Base-by-base conservation (phyloP, 2,888 invertebrate genomes). In the Rotaria magnacalcarata region DNA sequence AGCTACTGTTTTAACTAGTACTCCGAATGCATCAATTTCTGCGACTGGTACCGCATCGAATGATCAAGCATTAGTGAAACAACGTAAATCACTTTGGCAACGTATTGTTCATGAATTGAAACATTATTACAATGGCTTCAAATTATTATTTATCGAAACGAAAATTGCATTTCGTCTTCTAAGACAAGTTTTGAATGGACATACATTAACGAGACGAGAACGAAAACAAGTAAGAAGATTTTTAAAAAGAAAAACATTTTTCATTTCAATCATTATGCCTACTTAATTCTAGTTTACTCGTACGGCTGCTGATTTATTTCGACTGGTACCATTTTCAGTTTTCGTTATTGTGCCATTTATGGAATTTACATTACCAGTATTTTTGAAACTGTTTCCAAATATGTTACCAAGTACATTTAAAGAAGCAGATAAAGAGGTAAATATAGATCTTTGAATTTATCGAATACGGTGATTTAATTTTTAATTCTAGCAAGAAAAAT, bases 401-500 rank as follows among this genome's bases (percentile, higher is more conserved):
- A 96, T 99, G 96, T 92, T 99, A 88, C 99, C 99, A 24, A 96
- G 97, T 67, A 98, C 98, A 86, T 99, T 99, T 93, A 95, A 96
- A 92, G 91, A 91, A 75, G 89, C 89, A 84, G 89, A 90, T 84
- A 91, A 90, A 87, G 91, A 91, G n/a, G 80, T 80, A 80, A 80
- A 27, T 1, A 60, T 14, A 4, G 4, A 11, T 27, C 14, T 27
- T 60, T 14, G 21, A 21, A 24, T 24, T 16, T 6, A 41, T 60
- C 24, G 43, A 5, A 24, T 58, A 21, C 16, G n/a, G 58, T 60
- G 80, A 58, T 43, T 43, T 4, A 24, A 8, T n/a, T 43, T 67
- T 19, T 43, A 11, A 52, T 52, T 52, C 52, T 52, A 80, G 50
- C 95, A 97, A 91, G 94, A 95, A 88, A 96, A 96, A 90, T 91